These are phyloP conservation scores for Agrilus cyanescens DNA, from an alignment of 2,888 invertebrate species.

Conservation along the genomic window DNA sequence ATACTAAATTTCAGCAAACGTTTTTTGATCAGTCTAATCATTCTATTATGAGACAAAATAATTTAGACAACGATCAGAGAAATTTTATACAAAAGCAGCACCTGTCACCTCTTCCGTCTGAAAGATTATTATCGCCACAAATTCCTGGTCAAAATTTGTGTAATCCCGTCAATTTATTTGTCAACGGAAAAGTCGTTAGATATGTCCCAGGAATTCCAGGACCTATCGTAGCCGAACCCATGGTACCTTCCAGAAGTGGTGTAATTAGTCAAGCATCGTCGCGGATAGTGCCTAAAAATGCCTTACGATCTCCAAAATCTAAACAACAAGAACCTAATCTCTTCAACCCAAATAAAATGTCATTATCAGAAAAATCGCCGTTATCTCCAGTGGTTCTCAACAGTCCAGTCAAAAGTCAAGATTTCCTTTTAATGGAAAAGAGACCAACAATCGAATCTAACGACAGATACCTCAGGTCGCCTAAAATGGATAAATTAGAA, in stretches of 20 bases:
- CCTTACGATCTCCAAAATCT: too few species aligned
- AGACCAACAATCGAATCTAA: too few species aligned
- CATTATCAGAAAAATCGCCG: too few species aligned
- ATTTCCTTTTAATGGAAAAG: too few species aligned
- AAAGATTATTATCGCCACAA: constrained; percentile 24
- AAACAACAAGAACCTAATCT: too few species aligned
- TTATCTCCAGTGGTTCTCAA: too few species aligned
- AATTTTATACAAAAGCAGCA: constrained; percentile 19
- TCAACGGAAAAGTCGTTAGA: constrained; percentile 66
- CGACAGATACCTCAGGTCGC: constrained; percentile 5
- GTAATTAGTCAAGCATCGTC: not conserved
- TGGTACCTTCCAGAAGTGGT: not conserved
- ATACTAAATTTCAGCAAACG: constrained; percentile 16
- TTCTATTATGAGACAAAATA: constrained; percentile 52
- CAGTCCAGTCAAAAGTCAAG: too few species aligned
- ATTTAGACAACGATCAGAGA: constrained; percentile 33
- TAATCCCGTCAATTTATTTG: constrained; percentile 40
- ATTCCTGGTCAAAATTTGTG: constrained; percentile 32
- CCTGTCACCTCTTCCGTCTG: constrained; percentile 27
- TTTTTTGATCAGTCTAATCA: constrained; percentile 28
- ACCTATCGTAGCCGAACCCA: constrained; percentile 42
- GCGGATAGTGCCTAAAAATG: too few species aligned
- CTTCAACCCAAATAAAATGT: too few species aligned
- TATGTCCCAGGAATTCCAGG: constrained; percentile 83
- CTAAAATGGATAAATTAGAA: constrained; percentile 17